These are phyloP conservation scores for Melipona bicolor DNA, from an alignment of 2,888 invertebrate genomes.

Conservation along the genomic window DNA sequence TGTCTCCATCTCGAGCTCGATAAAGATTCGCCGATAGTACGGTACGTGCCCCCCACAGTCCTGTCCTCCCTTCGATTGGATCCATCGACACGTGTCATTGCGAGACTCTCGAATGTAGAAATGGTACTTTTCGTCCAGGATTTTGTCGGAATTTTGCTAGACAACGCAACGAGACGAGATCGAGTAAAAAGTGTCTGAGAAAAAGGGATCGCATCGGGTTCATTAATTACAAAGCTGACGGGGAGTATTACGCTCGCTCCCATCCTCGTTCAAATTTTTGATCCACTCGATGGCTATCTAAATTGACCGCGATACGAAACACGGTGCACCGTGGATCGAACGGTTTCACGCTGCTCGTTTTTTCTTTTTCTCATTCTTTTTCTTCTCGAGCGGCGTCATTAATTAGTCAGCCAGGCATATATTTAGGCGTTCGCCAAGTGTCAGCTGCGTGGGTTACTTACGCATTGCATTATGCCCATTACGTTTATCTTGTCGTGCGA, in stretches of 20 bases:
- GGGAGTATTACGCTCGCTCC: conserved; percentile 70
- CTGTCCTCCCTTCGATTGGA: conserved; percentile 47
- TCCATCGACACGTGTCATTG: conserved; percentile 53
- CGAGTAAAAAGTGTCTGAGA: conserved; percentile 9
- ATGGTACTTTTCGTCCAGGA: conserved; percentile 66
- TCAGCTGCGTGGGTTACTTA: conserved; percentile 48
- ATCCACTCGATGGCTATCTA: conserved; percentile 76
- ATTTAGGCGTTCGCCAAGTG: conserved; percentile 47
- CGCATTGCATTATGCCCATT: conserved; percentile 56
- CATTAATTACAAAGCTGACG: conserved; percentile 78
- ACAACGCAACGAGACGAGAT: conserved; percentile 66
- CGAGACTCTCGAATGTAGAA: conserved; percentile 53
- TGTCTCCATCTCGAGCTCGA: conserved; percentile 12
- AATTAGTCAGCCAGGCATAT: conserved; percentile 64
- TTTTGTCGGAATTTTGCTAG: conserved; percentile 71
- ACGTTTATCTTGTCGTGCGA: conserved; percentile 30
- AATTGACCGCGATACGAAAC: conserved; percentile 70
- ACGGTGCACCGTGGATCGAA: conserved; percentile 48
- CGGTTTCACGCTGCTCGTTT: conserved; percentile 44
- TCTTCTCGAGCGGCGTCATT: conserved; percentile 58
- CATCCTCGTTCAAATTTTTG: conserved; percentile 71
- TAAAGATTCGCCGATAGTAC: conserved; percentile 25
- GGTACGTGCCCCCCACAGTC: conserved; percentile 34
- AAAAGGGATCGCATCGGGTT: conserved; percentile 51
- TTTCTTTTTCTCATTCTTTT: conserved; percentile 26